Conservation (phyloP, 2,888 invertebrate genomes). For the Leucozona laternaria region DNA sequence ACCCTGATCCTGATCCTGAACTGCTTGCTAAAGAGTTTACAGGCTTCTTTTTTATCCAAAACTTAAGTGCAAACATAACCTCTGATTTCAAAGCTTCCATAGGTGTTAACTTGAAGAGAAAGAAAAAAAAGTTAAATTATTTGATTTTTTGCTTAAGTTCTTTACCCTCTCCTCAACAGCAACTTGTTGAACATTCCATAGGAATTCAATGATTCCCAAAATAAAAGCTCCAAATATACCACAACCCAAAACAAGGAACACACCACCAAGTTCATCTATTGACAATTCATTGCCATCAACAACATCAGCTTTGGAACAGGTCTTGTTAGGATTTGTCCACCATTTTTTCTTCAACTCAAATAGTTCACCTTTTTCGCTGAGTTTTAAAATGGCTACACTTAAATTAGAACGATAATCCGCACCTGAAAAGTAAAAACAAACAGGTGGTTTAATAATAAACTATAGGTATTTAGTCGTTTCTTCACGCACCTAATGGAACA, state of each 20-base stretch:
- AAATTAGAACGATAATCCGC: constrained; percentile 91
- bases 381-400: constrained; percentile 93
- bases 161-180: constrained; percentile 90
- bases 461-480: no score
- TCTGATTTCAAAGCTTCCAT: constrained; percentile 89
- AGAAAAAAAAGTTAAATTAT: neutral
- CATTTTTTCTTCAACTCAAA: constrained; percentile 93
- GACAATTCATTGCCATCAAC: constrained; percentile 82
- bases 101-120: constrained; percentile 85
- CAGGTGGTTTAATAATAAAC: neutral
- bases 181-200: constrained; percentile 92
- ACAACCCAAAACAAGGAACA: constrained; percentile 92
- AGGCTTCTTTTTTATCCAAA: constrained; percentile 90
- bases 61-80: constrained; percentile 89
- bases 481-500: constrained; percentile 93
- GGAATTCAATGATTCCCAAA: constrained; percentile 92
- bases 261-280: constrained; percentile 92
- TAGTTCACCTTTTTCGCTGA: constrained; percentile 95
- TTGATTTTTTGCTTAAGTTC: neutral
- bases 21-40: constrained; percentile 82
- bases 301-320: constrained; percentile 77
- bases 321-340: constrained; percentile 91
- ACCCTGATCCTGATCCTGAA: constrained; percentile 56
- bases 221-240: constrained; percentile 90
- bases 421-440: constrained; percentile 84